phyloP scores from a whole-genome alignment of 2,113 vertebrate genomes.

The Seriola dumerili region DNA sequence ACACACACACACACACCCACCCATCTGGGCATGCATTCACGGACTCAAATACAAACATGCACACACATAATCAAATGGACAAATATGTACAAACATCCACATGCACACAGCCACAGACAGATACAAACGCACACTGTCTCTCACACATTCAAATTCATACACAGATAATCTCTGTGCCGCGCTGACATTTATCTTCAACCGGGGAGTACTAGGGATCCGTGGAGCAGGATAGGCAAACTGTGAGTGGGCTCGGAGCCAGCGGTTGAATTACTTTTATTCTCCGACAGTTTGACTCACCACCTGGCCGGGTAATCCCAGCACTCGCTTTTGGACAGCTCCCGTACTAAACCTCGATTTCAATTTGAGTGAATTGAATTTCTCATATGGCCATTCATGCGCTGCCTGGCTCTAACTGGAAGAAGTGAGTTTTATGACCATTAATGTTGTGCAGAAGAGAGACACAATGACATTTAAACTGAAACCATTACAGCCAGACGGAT shows the following conservation, averaged over 20 bases:
- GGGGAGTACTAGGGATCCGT: not conserved
- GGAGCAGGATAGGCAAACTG: slow-evolving; percentile 10
- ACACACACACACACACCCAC: not conserved
- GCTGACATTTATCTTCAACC: slow-evolving; percentile 32
- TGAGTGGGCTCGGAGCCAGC: slow-evolving; percentile 42
- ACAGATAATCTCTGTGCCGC: slow-evolving; percentile 35
- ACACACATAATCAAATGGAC: slow-evolving; percentile 32
- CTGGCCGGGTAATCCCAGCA: slow-evolving; percentile 61
- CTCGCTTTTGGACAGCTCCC: slow-evolving; percentile 28
- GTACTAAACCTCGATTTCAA: slow-evolving; percentile 38
- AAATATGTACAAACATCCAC: slow-evolving; percentile 45
- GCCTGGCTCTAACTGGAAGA: slow-evolving; percentile 1
- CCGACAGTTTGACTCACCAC: slow-evolving; percentile 63
- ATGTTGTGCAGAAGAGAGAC: slow-evolving; percentile 1
- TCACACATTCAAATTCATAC: slow-evolving; percentile 14
- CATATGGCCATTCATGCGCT: slow-evolving; percentile 9
- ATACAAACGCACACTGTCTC: slow-evolving; percentile 1
- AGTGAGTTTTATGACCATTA: not conserved
- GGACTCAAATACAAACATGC: not conserved
- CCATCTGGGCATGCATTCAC: slow-evolving; percentile 24
- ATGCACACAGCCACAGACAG: not conserved
- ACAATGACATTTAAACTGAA: slow-evolving; percentile 49
- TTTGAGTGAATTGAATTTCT: slow-evolving; percentile 52
- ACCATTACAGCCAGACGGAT: slow-evolving; percentile 15
- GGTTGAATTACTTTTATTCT: slow-evolving; percentile 44